A percentile compares a stretch with the other conserved stretches of the same genome.
These are phyloP conservation scores for Potorous gilbertii DNA, from an alignment of 2,797 vertebrate genomes.

Conservation along the genomic window DNA sequence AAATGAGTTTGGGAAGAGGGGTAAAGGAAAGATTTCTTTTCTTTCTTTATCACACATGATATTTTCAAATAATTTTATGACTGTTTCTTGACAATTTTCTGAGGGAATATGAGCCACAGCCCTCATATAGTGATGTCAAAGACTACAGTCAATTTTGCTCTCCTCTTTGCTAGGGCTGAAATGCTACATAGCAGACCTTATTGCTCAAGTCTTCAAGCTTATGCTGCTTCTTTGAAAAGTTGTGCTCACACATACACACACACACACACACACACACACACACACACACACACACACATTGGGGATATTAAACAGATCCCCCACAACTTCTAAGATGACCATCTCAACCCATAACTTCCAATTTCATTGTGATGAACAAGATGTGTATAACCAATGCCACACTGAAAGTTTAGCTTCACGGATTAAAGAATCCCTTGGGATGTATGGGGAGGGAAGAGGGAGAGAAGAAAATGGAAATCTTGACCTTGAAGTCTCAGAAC, in stretches of 20 bases:
- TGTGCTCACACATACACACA: too few relatives aligned
- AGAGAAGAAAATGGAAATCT: constrained; percentile 3
- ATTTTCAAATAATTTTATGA: neutral
- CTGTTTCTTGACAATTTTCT: neutral
- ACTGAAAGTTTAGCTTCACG: neutral
- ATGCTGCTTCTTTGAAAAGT: neutral
- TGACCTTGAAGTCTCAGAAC: neutral
- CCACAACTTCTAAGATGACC: neutral
- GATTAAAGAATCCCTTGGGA: neutral
- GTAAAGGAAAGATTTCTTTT: neutral
- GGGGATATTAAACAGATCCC: neutral
- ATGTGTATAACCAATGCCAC: neutral
- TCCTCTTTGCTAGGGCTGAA: neutral
- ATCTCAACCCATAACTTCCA: neutral
- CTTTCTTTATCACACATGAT: neutral
- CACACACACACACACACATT: neutral
- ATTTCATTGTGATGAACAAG: neutral
- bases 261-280: too few relatives aligned
- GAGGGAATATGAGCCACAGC: neutral
- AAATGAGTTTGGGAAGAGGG: neutral
- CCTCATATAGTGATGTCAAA: neutral
- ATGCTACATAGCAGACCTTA: neutral
- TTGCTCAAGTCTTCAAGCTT: neutral
- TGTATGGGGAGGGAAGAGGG: neutral
- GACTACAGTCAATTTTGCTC: neutral